Conservation (phyloP, 2,888 invertebrate genomes). For the Platypus cylindrus region DNA sequence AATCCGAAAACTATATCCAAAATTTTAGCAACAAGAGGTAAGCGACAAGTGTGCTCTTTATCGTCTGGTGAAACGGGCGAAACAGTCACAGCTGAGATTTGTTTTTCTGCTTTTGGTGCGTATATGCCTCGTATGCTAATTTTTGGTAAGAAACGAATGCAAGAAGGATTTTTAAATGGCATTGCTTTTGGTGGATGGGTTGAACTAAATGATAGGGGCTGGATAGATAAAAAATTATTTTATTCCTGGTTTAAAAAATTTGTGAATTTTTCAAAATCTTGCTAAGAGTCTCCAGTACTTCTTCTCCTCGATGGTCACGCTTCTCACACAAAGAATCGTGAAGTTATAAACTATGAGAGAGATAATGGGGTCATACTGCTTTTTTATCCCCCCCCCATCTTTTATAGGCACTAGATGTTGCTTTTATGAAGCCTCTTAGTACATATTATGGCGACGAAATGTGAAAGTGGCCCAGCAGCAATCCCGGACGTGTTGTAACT, state of each 20-base stretch:
- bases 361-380: conserved; percentile 23
- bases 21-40: conserved; percentile 15
- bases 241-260: conserved; percentile 13
- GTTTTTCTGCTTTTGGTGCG: conserved; percentile 7
- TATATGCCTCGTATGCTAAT: conserved; percentile 10
- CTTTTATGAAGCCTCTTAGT: conserved; percentile 5
- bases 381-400: conserved; percentile 23
- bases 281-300: conserved; percentile 10
- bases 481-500: conserved; percentile 6
- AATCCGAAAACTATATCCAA: conserved; percentile 20
- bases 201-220: conserved; percentile 8
- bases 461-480: conserved; percentile 1
- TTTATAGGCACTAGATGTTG: conserved; percentile 2
- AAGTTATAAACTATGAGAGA: conserved; percentile 22
- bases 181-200: conserved; percentile 16
- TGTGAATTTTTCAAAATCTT: conserved; percentile 8
- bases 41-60: conserved; percentile 10
- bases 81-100: conserved; percentile 15
- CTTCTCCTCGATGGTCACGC: conserved; percentile 13
- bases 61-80: conserved; percentile 16
- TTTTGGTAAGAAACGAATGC: conserved; percentile 10
- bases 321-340: conserved; percentile 20
- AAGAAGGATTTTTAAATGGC: conserved; percentile 17
- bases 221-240: conserved; percentile 12
- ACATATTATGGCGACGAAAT: conserved; percentile 1